Conservation (phyloP, 2,113 vertebrate species). For the Otus sunia region DNA sequence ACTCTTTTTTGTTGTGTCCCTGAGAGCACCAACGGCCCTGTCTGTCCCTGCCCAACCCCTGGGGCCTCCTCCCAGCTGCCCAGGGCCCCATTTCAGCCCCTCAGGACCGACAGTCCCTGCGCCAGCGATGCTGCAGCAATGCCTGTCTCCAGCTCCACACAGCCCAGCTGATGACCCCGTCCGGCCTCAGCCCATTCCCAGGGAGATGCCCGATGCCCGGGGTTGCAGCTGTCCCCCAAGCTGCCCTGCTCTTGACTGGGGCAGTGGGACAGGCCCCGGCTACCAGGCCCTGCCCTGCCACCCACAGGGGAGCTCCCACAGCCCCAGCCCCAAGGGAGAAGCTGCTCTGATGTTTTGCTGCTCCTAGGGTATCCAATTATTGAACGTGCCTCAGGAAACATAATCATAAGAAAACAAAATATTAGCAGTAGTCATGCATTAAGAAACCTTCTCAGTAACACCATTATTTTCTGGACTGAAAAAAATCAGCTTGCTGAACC, state of each 20-base stretch:
- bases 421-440: background rate
- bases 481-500: background rate
- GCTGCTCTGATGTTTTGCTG: background rate
- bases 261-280: background rate
- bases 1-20: background rate
- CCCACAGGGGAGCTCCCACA: background rate
- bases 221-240: background rate
- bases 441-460: background rate
- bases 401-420: background rate
- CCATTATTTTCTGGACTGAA: background rate
- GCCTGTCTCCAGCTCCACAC: background rate
- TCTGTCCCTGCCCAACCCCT: background rate
- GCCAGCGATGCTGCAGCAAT: background rate
- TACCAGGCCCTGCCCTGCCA: background rate
- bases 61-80: background rate
- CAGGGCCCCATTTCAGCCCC: background rate
- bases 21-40: background rate
- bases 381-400: background rate
- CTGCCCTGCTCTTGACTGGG: background rate
- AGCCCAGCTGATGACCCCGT: background rate
- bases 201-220: background rate
- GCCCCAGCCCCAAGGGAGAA: rapidly evolving
- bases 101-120: background rate
- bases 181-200: background rate
- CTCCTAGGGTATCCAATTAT: background rate